These are phyloP conservation scores for Sabatieria punctata DNA, from an alignment of 2,888 invertebrate species.

Conservation along the genomic window DNA sequence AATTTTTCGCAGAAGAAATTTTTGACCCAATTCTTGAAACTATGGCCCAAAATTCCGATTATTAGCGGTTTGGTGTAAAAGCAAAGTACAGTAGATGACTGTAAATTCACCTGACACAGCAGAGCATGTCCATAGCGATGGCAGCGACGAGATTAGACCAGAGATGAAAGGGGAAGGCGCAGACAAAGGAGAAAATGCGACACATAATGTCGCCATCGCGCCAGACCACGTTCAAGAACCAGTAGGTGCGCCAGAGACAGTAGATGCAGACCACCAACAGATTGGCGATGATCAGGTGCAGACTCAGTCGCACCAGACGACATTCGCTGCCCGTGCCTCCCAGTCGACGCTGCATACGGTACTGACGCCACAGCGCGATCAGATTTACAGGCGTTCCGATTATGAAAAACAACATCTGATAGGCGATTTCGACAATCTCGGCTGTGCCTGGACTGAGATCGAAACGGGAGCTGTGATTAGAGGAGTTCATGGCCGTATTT, in stretches of 20 bases:
- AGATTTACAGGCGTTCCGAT: conserved; percentile 22
- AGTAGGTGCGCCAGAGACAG: conserved; percentile 23
- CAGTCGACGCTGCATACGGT: conserved; percentile 7
- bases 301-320: conserved; percentile 17
- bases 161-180: conserved; percentile 22
- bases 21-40: no score
- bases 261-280: conserved; percentile 22
- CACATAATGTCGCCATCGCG: conserved; percentile 20
- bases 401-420: conserved; percentile 22
- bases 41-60: no score
- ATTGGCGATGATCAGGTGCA: conserved; percentile 22
- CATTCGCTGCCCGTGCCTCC: conserved; percentile 19
- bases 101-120: conserved; percentile 20
- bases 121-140: conserved; percentile 24
- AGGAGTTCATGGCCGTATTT: no score
- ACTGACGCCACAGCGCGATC: conserved; percentile 13
- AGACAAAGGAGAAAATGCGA: conserved; percentile 19
- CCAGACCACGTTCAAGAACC: conserved; percentile 23
- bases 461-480: conserved; percentile 6
- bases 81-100: no score
- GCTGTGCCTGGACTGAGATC: conserved; percentile 13
- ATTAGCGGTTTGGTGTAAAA: no score
- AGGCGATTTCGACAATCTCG: conserved; percentile 22
- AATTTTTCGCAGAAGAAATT: no score
- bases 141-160: conserved; percentile 26